phyloP scores from a whole-genome alignment of 2,888 invertebrate genomes.

The Synanthedon myopaeformis region DNA sequence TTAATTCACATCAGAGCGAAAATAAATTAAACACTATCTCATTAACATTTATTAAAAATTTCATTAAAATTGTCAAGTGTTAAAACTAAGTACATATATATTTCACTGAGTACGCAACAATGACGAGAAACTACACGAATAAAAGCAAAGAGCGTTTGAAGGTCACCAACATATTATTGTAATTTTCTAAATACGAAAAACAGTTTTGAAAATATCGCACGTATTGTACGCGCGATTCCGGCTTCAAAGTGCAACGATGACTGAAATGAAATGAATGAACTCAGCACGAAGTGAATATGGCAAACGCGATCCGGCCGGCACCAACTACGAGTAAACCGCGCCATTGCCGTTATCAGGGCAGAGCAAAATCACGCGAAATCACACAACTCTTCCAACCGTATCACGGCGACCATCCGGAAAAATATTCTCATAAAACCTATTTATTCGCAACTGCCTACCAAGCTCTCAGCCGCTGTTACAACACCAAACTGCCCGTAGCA shows the following conservation, averaged over 20 bases:
- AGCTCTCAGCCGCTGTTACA: too few species aligned
- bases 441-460: too few species aligned
- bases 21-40: not conserved
- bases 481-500: too few species aligned
- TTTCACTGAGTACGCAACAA: not conserved
- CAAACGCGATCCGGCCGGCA: slow-evolving; percentile 3
- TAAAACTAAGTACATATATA: slow-evolving; percentile 1
- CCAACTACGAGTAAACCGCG: not conserved
- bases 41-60: not conserved
- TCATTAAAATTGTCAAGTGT: slow-evolving; percentile 1
- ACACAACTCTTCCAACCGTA: not conserved
- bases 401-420: not conserved
- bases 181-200: slow-evolving; percentile 48
- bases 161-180: slow-evolving; percentile 26
- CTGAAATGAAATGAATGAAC: slow-evolving; percentile 23
- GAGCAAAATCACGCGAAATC: slow-evolving; percentile 17
- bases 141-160: slow-evolving; percentile 36
- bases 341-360: slow-evolving; percentile 46
- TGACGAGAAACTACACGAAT: slow-evolving; percentile 10
- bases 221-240: slow-evolving; percentile 13
- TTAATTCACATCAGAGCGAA: not conserved
- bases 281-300: slow-evolving; percentile 2
- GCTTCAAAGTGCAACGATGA: slow-evolving; percentile 20
- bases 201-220: slow-evolving; percentile 9
- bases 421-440: not conserved